Evolutionary conservation across 2,888 invertebrate species (phyloP).

Genomic region (Caradrina clavipalpis): DNA sequence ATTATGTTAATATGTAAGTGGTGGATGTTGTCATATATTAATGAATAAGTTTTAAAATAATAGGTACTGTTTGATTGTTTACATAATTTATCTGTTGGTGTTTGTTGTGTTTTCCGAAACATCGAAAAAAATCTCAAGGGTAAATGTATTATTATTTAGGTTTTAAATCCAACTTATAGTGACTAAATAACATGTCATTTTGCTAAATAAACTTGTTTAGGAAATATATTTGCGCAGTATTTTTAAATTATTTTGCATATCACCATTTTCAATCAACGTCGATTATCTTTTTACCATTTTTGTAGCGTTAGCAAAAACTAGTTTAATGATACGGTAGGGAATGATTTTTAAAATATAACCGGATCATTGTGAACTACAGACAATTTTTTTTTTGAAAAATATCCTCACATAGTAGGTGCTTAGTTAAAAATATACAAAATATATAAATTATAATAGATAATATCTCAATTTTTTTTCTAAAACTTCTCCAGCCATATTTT

Average conservation of each 20-base stretch:
- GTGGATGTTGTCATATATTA: no score
- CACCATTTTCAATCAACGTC: constrained; percentile 10
- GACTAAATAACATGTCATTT: background rate
- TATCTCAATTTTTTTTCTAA: background rate
- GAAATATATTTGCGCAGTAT: constrained; percentile 31
- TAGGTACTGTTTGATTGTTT: no score
- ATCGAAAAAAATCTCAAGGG: background rate
- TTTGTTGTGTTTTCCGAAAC: no score
- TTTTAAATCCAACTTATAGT: background rate
- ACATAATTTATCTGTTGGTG: no score
- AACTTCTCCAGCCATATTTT: background rate
- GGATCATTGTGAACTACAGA: no score
- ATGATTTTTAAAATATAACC: background rate
- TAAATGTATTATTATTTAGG: background rate
- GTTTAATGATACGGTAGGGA: background rate
- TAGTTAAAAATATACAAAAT: no score
- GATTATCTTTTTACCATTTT: constrained; percentile 17
- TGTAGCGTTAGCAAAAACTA: constrained; percentile 44
- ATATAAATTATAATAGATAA: no score
- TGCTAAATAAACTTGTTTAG: constrained; percentile 17
- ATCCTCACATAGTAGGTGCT: no score
- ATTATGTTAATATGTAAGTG: no score
- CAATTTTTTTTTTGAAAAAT: no score
- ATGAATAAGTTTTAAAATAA: no score
- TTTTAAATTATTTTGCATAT: constrained; percentile 29